A percentile compares a stretch with the other conserved stretches of the same genome.
These are phyloP conservation scores for Lochmaea crataegi DNA, from an alignment of 2,888 invertebrate species.

Conservation along the genomic window DNA sequence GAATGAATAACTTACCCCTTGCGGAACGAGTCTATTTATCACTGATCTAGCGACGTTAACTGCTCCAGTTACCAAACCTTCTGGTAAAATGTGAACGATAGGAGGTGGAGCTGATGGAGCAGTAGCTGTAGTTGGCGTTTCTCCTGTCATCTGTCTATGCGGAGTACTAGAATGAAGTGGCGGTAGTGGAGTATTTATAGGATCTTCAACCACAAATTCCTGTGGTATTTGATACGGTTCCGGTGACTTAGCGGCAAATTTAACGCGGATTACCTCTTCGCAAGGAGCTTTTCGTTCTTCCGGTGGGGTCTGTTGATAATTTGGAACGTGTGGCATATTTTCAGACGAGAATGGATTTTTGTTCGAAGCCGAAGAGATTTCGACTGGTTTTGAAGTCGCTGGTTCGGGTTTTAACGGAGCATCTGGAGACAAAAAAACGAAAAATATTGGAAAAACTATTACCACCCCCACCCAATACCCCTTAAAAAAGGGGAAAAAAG, in stretches of 20 bases:
- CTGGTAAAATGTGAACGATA: constrained; percentile 60
- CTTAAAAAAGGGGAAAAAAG: background rate
- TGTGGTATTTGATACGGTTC: constrained; percentile 9
- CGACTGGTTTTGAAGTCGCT: background rate
- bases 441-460: background rate
- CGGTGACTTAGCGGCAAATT: background rate
- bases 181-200: background rate
- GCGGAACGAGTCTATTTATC: constrained; percentile 62
- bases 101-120: constrained; percentile 18
- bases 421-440: constrained; percentile 3
- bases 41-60: constrained; percentile 64
- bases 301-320: constrained; percentile 52
- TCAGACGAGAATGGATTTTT: constrained; percentile 12
- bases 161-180: constrained; percentile 8
- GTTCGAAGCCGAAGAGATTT: constrained; percentile 1
- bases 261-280: constrained; percentile 10
- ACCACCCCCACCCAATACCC: too few species aligned
- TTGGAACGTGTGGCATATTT: constrained; percentile 45
- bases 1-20: constrained; percentile 47
- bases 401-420: background rate
- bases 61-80: constrained; percentile 63
- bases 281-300: constrained; percentile 36
- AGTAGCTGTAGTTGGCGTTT: background rate
- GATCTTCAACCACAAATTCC: background rate
- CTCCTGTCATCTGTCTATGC: constrained; percentile 1